Evolutionary conservation across 2,113 vertebrate species (phyloP).

Genomic region (Ahaetulla prasina): DNA sequence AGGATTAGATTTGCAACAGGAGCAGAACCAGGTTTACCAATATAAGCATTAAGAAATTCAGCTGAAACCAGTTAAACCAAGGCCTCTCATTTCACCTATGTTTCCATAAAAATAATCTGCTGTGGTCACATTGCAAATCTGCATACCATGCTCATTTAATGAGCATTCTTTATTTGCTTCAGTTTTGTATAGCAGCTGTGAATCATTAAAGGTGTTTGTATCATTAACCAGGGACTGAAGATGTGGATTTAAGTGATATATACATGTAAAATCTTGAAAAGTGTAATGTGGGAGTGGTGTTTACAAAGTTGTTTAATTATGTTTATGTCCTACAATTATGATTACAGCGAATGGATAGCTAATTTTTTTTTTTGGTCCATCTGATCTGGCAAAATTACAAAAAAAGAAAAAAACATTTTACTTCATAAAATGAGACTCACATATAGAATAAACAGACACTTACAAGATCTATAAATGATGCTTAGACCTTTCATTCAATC

Average conservation of each 20-base stretch:
- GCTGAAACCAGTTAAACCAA: conserved; percentile 27
- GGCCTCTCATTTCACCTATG: conserved; percentile 28
- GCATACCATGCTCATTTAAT: background rate
- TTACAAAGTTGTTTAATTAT: background rate
- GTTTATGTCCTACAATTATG: background rate
- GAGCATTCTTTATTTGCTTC: conserved; percentile 2
- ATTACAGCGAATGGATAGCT: background rate
- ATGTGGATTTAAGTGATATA: background rate
- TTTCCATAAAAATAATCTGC: conserved; percentile 21
- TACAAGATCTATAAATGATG: background rate
- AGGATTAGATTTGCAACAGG: background rate
- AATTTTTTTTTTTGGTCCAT: background rate
- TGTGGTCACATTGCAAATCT: conserved; percentile 16
- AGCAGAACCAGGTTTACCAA: conserved; percentile 19
- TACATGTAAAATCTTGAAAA: background rate
- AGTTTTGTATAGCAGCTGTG: background rate
- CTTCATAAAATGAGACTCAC: background rate
- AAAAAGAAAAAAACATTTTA: background rate
- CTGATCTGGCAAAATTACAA: background rate
- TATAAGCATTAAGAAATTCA: background rate
- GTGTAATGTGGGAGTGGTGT: background rate
- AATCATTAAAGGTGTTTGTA: background rate
- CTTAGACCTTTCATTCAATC: background rate
- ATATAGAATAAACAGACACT: background rate
- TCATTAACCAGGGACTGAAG: background rate